Conservation (phyloP, 2,113 vertebrate genomes). For the Antechinus stuartii region DNA sequence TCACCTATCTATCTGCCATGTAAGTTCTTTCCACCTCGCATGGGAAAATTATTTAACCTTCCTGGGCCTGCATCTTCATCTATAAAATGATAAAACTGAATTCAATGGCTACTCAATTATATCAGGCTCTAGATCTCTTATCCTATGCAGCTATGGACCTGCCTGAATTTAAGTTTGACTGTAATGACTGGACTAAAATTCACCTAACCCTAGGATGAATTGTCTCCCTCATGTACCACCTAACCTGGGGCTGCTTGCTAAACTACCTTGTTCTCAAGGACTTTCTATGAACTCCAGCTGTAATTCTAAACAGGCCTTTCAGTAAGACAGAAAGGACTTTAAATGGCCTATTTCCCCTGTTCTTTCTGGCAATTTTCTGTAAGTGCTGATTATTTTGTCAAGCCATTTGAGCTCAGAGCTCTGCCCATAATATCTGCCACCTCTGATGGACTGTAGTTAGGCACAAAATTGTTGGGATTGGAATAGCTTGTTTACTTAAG, state of each 20-base stretch:
- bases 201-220: conserved; percentile 47
- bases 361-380: conserved; percentile 73
- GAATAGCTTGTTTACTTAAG: conserved; percentile 72
- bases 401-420: conserved; percentile 63
- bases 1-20: neutral
- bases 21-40: neutral
- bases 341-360: conserved; percentile 70
- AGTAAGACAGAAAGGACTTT: conserved; percentile 66
- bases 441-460: conserved; percentile 61
- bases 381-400: conserved; percentile 80
- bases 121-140: neutral
- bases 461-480: conserved; percentile 54
- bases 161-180: conserved; percentile 49
- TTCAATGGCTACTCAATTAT: neutral
- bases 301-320: conserved; percentile 68
- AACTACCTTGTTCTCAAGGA: conserved; percentile 73
- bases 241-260: conserved; percentile 58
- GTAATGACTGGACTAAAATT: conserved; percentile 25
- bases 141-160: neutral
- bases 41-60: neutral
- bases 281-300: conserved; percentile 71
- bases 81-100: neutral
- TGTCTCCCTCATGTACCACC: conserved; percentile 45
- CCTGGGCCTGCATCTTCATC: neutral
- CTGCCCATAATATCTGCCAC: conserved; percentile 66